These are phyloP conservation scores for Porites divaricata DNA, from an alignment of 92 coral and sea anemone genomes.

Conservation along the genomic window DNA sequence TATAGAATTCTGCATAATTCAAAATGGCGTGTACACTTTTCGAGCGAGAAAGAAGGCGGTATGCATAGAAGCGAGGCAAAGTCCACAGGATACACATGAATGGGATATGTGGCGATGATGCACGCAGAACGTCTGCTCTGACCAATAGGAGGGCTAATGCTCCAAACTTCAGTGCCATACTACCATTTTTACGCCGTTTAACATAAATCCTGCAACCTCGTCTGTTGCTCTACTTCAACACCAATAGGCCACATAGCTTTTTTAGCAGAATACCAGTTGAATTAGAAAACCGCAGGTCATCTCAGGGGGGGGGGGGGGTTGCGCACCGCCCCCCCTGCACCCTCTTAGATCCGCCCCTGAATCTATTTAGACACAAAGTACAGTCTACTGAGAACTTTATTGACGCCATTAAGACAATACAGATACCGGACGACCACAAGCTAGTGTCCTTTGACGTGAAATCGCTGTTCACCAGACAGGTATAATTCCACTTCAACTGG, in stretches of 20 bases:
- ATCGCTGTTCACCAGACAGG: no score
- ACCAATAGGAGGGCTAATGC: conserved; percentile 18
- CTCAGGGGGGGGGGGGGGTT: no score
- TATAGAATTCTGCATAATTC: conserved; percentile 21
- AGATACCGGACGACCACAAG: no score
- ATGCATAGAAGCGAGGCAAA: conserved; percentile 27
- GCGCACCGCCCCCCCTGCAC: no score
- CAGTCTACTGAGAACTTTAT: no score
- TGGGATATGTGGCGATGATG: conserved; percentile 19
- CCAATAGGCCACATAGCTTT: neutral
- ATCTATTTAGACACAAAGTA: no score
- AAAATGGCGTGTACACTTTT: conserved; percentile 32
- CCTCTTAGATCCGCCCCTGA: no score
- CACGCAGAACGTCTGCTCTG: conserved; percentile 21
- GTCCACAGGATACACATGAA: conserved; percentile 29
- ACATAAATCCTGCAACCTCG: conserved; percentile 24
- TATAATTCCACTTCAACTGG: no score
- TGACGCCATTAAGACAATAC: no score
- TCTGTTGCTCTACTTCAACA: conserved; percentile 21
- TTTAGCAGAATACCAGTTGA: no score
- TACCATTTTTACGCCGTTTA: conserved; percentile 24
- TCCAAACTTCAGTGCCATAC: conserved; percentile 22
- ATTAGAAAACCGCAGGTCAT: no score
- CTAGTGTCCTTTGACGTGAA: no score
- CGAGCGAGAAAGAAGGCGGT: conserved; percentile 34